phyloP scores from a whole-genome alignment of 1,140 invertebrate species.

The Heliconius nattereri region DNA sequence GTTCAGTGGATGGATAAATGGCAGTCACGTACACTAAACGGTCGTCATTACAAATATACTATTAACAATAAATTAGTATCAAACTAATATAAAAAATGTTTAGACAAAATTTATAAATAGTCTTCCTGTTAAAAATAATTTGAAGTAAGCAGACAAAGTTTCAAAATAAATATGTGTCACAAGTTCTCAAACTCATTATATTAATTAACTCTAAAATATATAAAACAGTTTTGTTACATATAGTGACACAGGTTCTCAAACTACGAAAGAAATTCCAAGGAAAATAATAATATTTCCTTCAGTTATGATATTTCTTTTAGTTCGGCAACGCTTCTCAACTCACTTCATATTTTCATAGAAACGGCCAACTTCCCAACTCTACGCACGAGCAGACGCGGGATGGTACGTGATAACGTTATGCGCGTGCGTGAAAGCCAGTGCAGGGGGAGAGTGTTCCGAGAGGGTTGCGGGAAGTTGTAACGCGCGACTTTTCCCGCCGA shows the following conservation, averaged over 20 bases:
- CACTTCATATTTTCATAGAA: neutral
- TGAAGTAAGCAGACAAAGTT: no score
- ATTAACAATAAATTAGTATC: neutral
- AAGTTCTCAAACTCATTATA: neutral
- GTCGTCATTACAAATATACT: neutral
- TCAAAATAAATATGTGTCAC: neutral
- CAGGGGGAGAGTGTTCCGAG: conserved; percentile 34
- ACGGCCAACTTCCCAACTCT: conserved; percentile 11
- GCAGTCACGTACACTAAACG: neutral
- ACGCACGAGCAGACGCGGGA: conserved; percentile 70
- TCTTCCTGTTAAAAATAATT: no score
- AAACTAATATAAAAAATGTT: neutral
- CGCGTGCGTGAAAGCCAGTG: conserved; percentile 74
- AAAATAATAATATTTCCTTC: neutral
- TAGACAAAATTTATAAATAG: neutral
- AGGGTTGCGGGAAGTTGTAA: conserved; percentile 62
- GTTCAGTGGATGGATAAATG: neutral
- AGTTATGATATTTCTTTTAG: no score
- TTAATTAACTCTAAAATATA: no score
- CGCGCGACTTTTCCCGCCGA: conserved; percentile 71
- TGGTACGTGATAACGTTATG: conserved; percentile 80
- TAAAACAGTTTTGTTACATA: no score
- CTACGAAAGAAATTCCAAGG: neutral
- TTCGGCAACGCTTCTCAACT: no score
- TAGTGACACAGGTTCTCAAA: neutral